Conservation (phyloP, 2,888 invertebrate species). For the Didymodactylos carnosus region DNA sequence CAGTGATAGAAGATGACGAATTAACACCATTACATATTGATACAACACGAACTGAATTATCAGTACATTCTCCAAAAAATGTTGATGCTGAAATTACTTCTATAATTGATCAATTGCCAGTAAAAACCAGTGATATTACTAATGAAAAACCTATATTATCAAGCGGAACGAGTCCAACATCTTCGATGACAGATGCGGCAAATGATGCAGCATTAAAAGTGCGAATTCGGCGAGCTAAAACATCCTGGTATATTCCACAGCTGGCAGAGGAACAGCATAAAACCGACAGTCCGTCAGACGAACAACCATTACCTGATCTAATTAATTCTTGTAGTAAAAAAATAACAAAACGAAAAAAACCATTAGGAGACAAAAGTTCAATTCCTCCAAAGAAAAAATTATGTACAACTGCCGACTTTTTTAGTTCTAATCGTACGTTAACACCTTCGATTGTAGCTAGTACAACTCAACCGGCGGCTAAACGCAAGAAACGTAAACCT, state of each 20-base stretch:
- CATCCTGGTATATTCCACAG: not conserved
- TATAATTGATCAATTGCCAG: too few relatives aligned
- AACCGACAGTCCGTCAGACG: not conserved
- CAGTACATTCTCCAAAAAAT: too few relatives aligned
- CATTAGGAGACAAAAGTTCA: not conserved
- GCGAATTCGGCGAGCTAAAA: not conserved
- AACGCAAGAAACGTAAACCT: not conserved
- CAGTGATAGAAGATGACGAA: not conserved
- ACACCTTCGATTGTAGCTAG: too few relatives aligned
- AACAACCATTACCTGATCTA: constrained; percentile 1
- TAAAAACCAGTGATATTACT: too few relatives aligned
- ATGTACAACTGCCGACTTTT: not conserved
- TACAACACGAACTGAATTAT: not conserved
- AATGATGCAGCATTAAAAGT: not conserved
- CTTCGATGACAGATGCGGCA: not conserved
- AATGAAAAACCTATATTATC: not conserved
- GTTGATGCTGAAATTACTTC: too few relatives aligned
- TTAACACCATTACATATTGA: not conserved
- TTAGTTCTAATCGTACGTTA: too few relatives aligned
- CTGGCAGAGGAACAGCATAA: too few relatives aligned
- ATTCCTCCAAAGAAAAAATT: not conserved
- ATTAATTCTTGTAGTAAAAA: not conserved
- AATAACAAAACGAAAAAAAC: not conserved
- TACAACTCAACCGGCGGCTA: not conserved
- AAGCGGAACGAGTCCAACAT: not conserved